Percentiles rank a stretch among this genome's conserved stretches.
Conservation (phyloP, 2,113 vertebrate genomes). For the Zeus faber region DNA sequence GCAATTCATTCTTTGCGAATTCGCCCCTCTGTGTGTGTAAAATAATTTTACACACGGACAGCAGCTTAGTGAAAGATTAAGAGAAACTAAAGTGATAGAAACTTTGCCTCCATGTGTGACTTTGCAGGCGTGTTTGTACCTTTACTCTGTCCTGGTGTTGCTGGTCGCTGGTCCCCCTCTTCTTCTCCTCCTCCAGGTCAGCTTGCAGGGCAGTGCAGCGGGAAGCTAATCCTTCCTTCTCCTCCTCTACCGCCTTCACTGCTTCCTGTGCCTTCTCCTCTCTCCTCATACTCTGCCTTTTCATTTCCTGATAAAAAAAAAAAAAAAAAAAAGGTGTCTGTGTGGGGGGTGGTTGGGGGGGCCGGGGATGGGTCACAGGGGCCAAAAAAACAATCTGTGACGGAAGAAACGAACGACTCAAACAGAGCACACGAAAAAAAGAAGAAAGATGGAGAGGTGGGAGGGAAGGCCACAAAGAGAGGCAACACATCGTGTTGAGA, state of each 20-base stretch:
- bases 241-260: conserved; percentile 81
- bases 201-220: conserved; percentile 82
- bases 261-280: conserved; percentile 83
- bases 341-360: too few species aligned
- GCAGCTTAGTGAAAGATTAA: too few species aligned
- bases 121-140: conserved; percentile 62
- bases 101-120: conserved; percentile 4
- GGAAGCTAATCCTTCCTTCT: conserved; percentile 84
- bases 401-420: conserved; percentile 51
- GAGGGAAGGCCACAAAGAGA: conserved; percentile 54
- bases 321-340: conserved; percentile 19
- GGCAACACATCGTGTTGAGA: conserved; percentile 53
- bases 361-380: conserved; percentile 46
- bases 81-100: conserved; percentile 35
- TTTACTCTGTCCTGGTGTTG: conserved; percentile 83
- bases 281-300: conserved; percentile 78
- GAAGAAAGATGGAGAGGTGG: conserved; percentile 55
- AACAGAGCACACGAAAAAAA: conserved; percentile 41
- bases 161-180: conserved; percentile 77
- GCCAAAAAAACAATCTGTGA: conserved; percentile 63
- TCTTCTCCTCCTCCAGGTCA: conserved; percentile 90
- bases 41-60: neutral
- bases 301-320: conserved; percentile 76
- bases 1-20: too few species aligned
- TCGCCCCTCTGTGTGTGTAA: neutral